Base-by-base conservation (phyloP, 2,113 vertebrate species). In the Trichechus manatus region DNA sequence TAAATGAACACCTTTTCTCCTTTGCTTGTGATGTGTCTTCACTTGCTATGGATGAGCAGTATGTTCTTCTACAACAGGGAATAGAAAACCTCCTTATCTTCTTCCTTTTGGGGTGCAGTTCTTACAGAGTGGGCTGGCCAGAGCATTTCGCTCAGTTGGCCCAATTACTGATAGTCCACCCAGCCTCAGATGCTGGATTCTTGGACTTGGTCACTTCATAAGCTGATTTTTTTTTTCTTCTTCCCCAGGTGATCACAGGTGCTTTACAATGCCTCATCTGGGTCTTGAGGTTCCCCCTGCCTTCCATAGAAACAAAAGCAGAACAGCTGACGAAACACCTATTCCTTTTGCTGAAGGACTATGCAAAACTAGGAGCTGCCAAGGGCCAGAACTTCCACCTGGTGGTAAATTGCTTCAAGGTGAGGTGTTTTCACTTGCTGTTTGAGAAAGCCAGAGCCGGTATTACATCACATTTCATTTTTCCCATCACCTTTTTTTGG, bases 381-480 rank as follows among this genome's bases (percentile, higher is more conserved):
- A 99, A 98, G 29, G 99, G 99, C 74, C 99, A 99, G 97, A 99
- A 99, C 98, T 99, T 99, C 96, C 98, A 99, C 74, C 98, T 99
- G 94, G 99, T 99, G 33, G 99, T 99, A 90, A 99, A 99, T 97
- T 99, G 99, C 98, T 99, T 99, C 98, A 99, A 99, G 99, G 99
- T 99, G 98, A 98, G 98, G 85, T 39, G 14, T 83, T 82, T 53
- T 47, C 50, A 50, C 19, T n/a, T 50, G 29, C 25, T 3, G 33
- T 68, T 61, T 17, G 87, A 27, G 50, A 84, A 39, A 50, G 64
- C 29, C 72, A 9, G 44, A 19, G 50, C 56, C 4, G 17, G 31
- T 33, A 39, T 50, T 36, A 17, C 44, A 82, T 63, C 81, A 50
- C 2, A 87, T 44, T 61, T 42, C 31, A 42, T 89, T 59, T 84